Evolutionary conservation across 1,140 invertebrate species (phyloP).

Genomic region (Macrobrachium nipponense): DNA sequence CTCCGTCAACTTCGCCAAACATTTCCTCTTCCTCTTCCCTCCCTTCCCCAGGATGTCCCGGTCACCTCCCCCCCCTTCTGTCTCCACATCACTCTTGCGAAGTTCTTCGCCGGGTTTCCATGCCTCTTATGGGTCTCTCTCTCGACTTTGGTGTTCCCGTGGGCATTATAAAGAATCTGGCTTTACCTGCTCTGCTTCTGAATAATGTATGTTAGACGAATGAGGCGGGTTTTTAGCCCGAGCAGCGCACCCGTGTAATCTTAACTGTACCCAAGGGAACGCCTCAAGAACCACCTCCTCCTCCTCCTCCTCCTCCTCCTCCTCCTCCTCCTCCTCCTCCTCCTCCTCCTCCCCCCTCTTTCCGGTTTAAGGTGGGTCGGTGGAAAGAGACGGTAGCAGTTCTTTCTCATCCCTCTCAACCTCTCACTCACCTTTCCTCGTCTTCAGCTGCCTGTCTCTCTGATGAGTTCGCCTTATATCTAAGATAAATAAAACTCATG

Average conservation of each 20-base stretch:
- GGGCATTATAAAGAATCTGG: constrained; percentile 57
- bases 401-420: neutral
- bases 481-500: too few relatives aligned
- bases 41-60: neutral
- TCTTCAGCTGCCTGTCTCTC: neutral
- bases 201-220: constrained; percentile 54
- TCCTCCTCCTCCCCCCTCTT: neutral
- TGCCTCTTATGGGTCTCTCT: constrained; percentile 29
- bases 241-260: constrained; percentile 44
- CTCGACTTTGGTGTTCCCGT: constrained; percentile 29
- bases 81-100: neutral
- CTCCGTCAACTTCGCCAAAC: neutral
- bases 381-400: neutral
- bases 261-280: constrained; percentile 45
- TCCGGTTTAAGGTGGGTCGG: neutral
- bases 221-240: constrained; percentile 49
- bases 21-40: neutral
- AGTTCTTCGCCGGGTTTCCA: neutral
- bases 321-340: constrained; percentile 8
- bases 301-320: neutral
- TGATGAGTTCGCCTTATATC: too few relatives aligned
- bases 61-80: neutral
- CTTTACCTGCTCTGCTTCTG: constrained; percentile 47
- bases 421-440: constrained; percentile 12
- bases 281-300: neutral